Evolutionary conservation across 2,888 invertebrate genomes (phyloP), one percentile per base, ranked within the genome.

Genomic region (Ophraella communa): DNA sequence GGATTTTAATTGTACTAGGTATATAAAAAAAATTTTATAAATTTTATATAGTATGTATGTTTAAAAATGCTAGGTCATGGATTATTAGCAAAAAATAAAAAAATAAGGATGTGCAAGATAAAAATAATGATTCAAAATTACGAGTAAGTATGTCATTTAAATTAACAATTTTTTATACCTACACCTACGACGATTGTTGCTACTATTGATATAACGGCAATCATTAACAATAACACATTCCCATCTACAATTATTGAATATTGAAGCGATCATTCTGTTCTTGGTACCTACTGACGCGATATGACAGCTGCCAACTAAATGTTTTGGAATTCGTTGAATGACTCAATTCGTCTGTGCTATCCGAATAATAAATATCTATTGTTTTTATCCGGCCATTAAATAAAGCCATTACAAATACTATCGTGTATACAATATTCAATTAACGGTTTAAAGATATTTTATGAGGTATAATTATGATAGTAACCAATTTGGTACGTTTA

Each of bases 261-360:
- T 33, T 18, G 27, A 56, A 44, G 45, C n/a, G n/a, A n/a, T n/a
- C n/a, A n/a, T n/a, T n/a, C n/a, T 56, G 14, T 45, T 45, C 56
- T 33, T 20, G 11, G 45, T 45, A 45, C n/a, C n/a, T n/a, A n/a
- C 20, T 45, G 27, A 57, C 35, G 35, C 14, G n/a, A 35, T 35
- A n/a, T n/a, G n/a, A 35, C 35, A 33, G 10, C 33, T 3, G n/a
- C 4, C 33, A 33, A 2, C 8, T 30, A 30, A 1, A 30, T 30
- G 30, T 8, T 30, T 30, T 30, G 11, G 3, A 30, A 30, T 30
- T 10, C 30, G 30, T n/a, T n/a, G n/a, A n/a, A 30, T 30, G 30
- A 30, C 30, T 30, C 30, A 30, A 30, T 30, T 30, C 3, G 30
- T 30, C 11, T 30, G 30, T 30, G 11, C 30, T 11, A 10, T 8